phyloP scores from a whole-genome alignment of 2,797 vertebrate genomes.

The Lagorchestes hirsutus region DNA sequence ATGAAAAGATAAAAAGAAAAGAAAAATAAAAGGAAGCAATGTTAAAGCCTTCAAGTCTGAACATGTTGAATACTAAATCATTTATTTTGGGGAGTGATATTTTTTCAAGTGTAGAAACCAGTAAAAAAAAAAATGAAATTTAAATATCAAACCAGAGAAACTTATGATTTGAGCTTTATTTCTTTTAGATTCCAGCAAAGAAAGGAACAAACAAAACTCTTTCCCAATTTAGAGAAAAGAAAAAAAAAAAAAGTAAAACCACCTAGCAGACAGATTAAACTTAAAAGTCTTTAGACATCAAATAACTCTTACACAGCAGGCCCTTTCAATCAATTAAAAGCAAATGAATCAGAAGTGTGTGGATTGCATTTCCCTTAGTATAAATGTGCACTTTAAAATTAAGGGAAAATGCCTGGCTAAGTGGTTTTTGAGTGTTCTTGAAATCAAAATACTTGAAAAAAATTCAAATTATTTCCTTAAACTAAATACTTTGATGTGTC shows the following conservation, averaged over 20 bases:
- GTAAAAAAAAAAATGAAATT: not conserved
- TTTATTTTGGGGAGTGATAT: not conserved
- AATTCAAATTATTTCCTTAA: not conserved
- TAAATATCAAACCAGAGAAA: not conserved
- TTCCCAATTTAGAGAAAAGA: not conserved
- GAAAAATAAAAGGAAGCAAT: not conserved
- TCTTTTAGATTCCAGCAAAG: not conserved
- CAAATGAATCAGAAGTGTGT: constrained; percentile 12
- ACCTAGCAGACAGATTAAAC: not conserved
- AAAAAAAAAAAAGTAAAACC: constrained; percentile 6
- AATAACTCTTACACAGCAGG: not conserved
- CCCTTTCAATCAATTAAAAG: constrained; percentile 7
- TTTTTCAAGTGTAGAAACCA: not conserved
- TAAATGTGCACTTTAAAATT: not conserved
- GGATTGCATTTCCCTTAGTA: not conserved
- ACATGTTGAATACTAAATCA: not conserved
- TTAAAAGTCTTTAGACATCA: constrained; percentile 2
- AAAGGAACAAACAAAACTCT: not conserved
- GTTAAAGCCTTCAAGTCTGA: not conserved
- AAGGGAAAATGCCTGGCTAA: not conserved
- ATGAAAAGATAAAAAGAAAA: not conserved
- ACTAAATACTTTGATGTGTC: not conserved
- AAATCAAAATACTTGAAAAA: constrained; percentile 10
- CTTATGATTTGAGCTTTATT: constrained; percentile 7
- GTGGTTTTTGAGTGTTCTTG: not conserved